Evolutionary conservation across 2,113 vertebrate species (phyloP).

Genomic region (Pantherophis guttatus): DNA sequence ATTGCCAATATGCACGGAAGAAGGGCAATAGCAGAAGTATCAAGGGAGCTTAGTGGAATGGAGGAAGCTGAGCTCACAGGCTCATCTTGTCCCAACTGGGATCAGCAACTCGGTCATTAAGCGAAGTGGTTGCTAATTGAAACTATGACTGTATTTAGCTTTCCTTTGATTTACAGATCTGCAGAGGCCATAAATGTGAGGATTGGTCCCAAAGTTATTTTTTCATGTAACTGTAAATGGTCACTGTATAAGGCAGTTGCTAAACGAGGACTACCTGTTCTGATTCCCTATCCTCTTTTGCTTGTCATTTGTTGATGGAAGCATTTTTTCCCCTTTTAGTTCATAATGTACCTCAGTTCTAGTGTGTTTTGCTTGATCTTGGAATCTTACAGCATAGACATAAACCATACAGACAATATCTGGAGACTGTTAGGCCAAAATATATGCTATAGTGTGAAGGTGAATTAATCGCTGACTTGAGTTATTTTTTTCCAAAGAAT

Average conservation of each 20-base stretch:
- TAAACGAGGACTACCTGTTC: neutral
- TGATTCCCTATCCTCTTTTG: neutral
- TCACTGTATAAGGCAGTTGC: neutral
- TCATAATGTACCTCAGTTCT: neutral
- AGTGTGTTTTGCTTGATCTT: too few species aligned
- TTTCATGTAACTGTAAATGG: neutral
- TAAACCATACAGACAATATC: neutral
- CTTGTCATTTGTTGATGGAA: neutral
- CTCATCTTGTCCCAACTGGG: neutral
- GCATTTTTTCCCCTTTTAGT: too few species aligned
- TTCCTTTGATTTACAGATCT: neutral
- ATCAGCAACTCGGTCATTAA: neutral
- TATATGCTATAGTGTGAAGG: neutral
- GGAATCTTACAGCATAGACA: slow-evolving; percentile 7
- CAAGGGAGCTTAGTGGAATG: neutral
- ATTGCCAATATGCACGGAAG: neutral
- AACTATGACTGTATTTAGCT: neutral
- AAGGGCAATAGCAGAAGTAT: neutral
- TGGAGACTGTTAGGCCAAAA: slow-evolving; percentile 32
- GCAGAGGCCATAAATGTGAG: neutral
- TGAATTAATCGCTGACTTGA: slow-evolving; percentile 16
- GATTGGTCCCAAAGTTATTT: neutral
- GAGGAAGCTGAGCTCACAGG: neutral
- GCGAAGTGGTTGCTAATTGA: neutral
- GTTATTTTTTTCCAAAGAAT: slow-evolving; percentile 12